Base-by-base conservation (phyloP, 35 echinoderm and acorn worm species). In the Apostichopus parvimensis region DNA sequence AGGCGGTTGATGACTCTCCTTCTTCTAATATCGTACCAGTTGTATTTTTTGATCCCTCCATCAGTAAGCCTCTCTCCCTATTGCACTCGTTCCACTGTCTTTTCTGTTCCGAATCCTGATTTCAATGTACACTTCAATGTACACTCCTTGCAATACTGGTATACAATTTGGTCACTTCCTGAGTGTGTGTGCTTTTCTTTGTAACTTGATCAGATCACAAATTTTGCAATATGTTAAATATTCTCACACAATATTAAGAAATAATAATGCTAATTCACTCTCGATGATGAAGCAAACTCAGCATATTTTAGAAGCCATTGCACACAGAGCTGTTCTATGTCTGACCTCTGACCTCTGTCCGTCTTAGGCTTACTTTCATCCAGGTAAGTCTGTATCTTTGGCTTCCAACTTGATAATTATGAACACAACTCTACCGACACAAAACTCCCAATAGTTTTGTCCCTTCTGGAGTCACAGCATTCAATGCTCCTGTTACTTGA, bases 1-100 rank as follows among this genome's bases (percentile, higher is more conserved):
- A 91, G 0, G 61, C 62, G 22, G 57, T 88, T 52, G 86, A 88
- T n/a, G 86, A 73, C 64, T 88, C 86, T 24, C 62, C 57, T 73
- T 88, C 86, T 72, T 88, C 86, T 18, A 75, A 13, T 18, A 75
- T 75, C 1, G 71, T 75, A 5, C 21, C 71, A 18, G 71, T 18
- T 22, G 20, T 22, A n/a, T 24, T 75, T 75, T 13, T 20, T 7
- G 71, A 75, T 75, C 17, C 13, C 21, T 75, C 71, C 71, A 75
- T 75, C 71, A 18, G 14, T 75, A 75, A 75, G 15, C 21, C 21
- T 75, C 71, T 75, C 71, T 75, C 71, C 71, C 71, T 75, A 9
- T 61, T 8, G 8, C 7, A 8, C 12, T 61, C 8, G 58, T 61
- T 61, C 58, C 58, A 61, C 7, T 61, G 0, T 61, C 12, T 61